These are phyloP conservation scores for Eremobia ochroleuca DNA, from an alignment of 2,888 invertebrate species.

Conservation along the genomic window DNA sequence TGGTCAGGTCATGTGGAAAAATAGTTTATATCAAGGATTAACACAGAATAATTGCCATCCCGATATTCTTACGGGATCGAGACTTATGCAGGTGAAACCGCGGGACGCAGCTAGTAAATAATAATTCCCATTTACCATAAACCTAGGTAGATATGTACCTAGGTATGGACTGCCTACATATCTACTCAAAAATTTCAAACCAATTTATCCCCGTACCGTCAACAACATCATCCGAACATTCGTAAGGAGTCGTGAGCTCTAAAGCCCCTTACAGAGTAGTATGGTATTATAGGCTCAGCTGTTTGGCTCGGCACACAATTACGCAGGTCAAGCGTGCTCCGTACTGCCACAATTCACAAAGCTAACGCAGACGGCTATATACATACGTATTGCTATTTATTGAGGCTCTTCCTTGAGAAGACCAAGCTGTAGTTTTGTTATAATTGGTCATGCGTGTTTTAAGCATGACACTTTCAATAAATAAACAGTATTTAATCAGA, in stretches of 20 bases:
- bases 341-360: slow-evolving; percentile 75
- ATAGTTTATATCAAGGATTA: too few species aligned
- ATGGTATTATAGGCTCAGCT: slow-evolving; percentile 80
- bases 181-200: not conserved
- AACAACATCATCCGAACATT: slow-evolving; percentile 27
- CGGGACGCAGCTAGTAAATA: too few species aligned
- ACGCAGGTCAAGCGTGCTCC: slow-evolving; percentile 85
- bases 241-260: slow-evolving; percentile 67
- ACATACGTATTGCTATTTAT: slow-evolving; percentile 52
- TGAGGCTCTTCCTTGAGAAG: slow-evolving; percentile 50
- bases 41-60: too few species aligned
- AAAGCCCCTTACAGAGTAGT: slow-evolving; percentile 67
- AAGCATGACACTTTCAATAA: too few species aligned
- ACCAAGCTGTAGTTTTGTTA: slow-evolving; percentile 18
- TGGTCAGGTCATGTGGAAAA: too few species aligned
- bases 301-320: slow-evolving; percentile 83
- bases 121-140: not conserved
- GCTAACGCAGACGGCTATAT: slow-evolving; percentile 73
- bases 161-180: too few species aligned
- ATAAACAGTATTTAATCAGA: too few species aligned
- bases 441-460: slow-evolving; percentile 20
- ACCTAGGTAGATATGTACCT: too few species aligned
- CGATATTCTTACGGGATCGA: too few species aligned
- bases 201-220: not conserved
- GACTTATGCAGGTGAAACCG: too few species aligned